phyloP scores from a whole-genome alignment of 1,140 invertebrate species.

The Adoxophyes honmai region DNA sequence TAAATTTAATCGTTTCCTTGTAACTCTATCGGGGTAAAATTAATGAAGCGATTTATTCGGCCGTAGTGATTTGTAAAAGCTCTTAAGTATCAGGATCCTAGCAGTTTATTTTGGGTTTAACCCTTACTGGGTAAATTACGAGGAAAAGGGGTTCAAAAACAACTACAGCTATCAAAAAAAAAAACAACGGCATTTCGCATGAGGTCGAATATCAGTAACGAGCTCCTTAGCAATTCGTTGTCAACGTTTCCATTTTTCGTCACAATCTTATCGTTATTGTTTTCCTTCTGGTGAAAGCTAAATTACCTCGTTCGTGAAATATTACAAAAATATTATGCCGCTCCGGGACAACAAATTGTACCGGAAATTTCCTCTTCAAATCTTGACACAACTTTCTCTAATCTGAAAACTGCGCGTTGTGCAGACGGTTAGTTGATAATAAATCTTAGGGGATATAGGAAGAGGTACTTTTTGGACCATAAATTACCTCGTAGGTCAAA shows the following conservation, averaged over 20 bases:
- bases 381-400: conserved; percentile 8
- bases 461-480: conserved; percentile 11
- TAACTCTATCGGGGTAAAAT: background rate
- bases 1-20: conserved; percentile 7
- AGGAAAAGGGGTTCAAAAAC: no score
- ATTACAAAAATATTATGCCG: background rate
- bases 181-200: no score
- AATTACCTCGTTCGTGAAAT: background rate
- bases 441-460: conserved; percentile 15
- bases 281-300: background rate
- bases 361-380: background rate
- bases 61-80: background rate
- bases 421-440: conserved; percentile 4
- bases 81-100: background rate
- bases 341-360: background rate
- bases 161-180: no score
- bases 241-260: no score
- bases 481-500: conserved; percentile 15
- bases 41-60: background rate
- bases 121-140: no score
- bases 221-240: no score
- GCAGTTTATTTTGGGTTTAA: no score
- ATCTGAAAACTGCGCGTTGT: background rate
- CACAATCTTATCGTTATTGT: background rate
- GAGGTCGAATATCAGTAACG: no score